Evolutionary conservation across 2,113 vertebrate species (phyloP), one percentile per base, ranked within the genome.

Genomic region (Dinomys branickii): DNA sequence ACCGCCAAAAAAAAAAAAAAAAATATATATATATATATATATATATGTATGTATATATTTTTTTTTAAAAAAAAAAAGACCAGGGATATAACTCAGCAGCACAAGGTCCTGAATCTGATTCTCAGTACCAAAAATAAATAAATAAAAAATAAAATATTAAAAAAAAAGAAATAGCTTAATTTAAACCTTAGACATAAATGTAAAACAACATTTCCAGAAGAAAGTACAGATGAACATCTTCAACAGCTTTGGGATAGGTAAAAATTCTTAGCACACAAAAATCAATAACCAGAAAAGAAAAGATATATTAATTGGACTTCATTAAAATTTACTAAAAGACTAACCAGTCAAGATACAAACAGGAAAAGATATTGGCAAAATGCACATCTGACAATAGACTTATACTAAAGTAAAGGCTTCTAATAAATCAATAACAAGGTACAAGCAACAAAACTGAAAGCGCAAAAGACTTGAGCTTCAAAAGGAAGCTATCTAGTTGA

Each of bases 201-300:
- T 58, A 86, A 94, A 92, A 38, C 13, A 83, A 92, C 65, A 83
- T 61, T 94, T 84, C 61, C 87, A 73, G 28, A 75, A 65, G 41
- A 59, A 82, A 92, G 59, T 10, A 59, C 16, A 63, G 7, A 38
- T 89, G 3, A 35, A 56, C 58, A 97, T 75, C 20, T 47, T 94
- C 24, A 56, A 38, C 92, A 54, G 58, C 6, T n/a, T 85, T 83
- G 9, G 17, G 30, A 41, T 77, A 59, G 10, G 13, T 59, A 91
- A 93, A 93, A 84, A 44, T 75, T 88, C 33, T 75, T 87, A 87
- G 26, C 19, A 63, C 17, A 84, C 16, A 78, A 90, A 95, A 82
- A 41, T 91, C 38, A 88, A 75, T 82, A 67, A n/a, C 41, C 44
- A n/a, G 82, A 85, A 94, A 88, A 93, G 58, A 54, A 65, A 84